Percentiles rank a stretch among this genome's conserved stretches.
Conservation (phyloP, 2,797 vertebrate genomes). For the Siniperca obscura region DNA sequence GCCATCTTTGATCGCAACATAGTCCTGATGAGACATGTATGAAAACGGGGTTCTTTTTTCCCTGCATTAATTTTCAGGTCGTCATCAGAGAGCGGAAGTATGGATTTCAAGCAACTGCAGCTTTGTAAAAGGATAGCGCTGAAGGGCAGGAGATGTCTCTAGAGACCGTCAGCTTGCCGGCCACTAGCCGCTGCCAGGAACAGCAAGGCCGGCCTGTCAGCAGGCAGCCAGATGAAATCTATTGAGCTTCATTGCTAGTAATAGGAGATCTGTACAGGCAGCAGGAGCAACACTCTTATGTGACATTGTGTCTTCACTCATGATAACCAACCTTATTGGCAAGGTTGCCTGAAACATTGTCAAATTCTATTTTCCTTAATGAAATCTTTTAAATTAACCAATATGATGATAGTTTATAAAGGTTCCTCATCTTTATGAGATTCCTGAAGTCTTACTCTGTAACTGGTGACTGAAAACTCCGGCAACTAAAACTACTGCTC, state of each 20-base stretch:
- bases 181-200: constrained; percentile 74
- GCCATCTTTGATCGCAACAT: constrained; percentile 67
- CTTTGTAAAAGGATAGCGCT: constrained; percentile 79
- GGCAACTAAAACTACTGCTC: background rate
- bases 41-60: constrained; percentile 41
- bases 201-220: constrained; percentile 75
- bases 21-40: constrained; percentile 48
- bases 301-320: constrained; percentile 51
- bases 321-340: background rate
- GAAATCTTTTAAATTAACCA: background rate
- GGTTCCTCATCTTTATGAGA: constrained; percentile 2
- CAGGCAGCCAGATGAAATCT: constrained; percentile 73
- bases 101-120: constrained; percentile 75
- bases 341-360: background rate
- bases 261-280: constrained; percentile 68
- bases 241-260: constrained; percentile 58
- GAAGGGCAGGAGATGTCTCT: constrained; percentile 72
- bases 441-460: background rate
- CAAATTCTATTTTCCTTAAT: background rate
- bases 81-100: constrained; percentile 69
- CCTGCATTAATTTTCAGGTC: constrained; percentile 68
- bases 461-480: background rate
- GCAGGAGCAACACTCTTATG: constrained; percentile 45
- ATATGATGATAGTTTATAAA: background rate
- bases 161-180: constrained; percentile 65